Evolutionary conservation across 2,797 vertebrate species (phyloP).

Genomic region (Lutjanus argentimaculatus): DNA sequence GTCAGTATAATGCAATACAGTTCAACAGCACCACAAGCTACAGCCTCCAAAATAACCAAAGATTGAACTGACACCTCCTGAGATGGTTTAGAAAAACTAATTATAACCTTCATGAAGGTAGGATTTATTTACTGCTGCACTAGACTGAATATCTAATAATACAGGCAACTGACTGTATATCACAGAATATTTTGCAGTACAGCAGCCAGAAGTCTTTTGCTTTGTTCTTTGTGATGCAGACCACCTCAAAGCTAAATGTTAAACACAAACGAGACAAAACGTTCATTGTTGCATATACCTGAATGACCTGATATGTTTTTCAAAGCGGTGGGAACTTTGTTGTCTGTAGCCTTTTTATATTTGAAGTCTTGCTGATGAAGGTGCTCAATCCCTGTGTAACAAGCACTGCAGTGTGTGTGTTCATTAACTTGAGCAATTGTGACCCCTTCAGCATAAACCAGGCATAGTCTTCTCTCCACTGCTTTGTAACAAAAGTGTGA

Average conservation of each 20-base stretch:
- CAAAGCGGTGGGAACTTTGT: background rate
- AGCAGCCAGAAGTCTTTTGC: background rate
- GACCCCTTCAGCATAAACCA: constrained; percentile 73
- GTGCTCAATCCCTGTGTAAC: constrained; percentile 16
- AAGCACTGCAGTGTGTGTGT: constrained; percentile 14
- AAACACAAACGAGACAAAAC: constrained; percentile 17
- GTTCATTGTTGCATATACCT: background rate
- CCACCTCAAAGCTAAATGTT: background rate
- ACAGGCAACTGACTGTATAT: background rate
- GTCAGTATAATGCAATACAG: background rate
- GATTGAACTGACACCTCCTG: background rate
- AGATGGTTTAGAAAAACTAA: background rate
- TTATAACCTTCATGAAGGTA: background rate
- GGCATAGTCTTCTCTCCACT: constrained; percentile 24
- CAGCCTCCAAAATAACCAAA: background rate
- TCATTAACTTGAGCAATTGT: constrained; percentile 67
- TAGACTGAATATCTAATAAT: background rate
- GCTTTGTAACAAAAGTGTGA: background rate
- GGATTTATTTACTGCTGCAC: background rate
- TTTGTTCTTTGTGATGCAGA: background rate
- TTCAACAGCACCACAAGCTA: no score
- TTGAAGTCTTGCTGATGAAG: constrained; percentile 36
- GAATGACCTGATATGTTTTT: constrained; percentile 4
- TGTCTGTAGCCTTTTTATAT: background rate
- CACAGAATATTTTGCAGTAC: background rate